phyloP scores from a whole-genome alignment of 2,113 vertebrate genomes.

The Bubo blakistoni region DNA sequence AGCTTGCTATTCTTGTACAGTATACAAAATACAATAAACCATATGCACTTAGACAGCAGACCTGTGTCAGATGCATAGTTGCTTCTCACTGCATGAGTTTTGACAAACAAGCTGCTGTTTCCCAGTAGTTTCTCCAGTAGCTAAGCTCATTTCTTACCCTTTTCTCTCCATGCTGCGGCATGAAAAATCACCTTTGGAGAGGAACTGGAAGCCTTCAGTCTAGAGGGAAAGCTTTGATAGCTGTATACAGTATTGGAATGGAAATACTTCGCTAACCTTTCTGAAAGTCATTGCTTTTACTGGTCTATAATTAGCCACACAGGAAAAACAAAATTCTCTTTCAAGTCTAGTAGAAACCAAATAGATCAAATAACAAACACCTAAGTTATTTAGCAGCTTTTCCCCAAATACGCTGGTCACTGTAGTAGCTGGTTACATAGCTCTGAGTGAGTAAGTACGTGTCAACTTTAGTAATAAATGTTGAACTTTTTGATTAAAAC shows the following conservation, averaged over 20 bases:
- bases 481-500: background rate
- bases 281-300: constrained; percentile 55
- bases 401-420: background rate
- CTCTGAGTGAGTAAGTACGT: background rate
- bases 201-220: constrained; percentile 2
- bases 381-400: background rate
- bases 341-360: constrained; percentile 23
- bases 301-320: constrained; percentile 47
- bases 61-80: background rate
- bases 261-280: constrained; percentile 57
- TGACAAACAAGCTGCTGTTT: background rate
- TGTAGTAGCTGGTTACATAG: background rate
- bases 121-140: background rate
- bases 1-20: background rate
- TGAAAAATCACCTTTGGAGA: constrained; percentile 5
- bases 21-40: background rate
- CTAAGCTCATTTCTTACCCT: background rate
- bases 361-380: constrained; percentile 31
- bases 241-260: constrained; percentile 18
- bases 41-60: background rate
- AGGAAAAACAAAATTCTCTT: constrained; percentile 47
- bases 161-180: background rate
- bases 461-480: background rate
- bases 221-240: constrained; percentile 3
- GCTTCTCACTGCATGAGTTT: background rate